Evolutionary conservation across 2,888 invertebrate species (phyloP).

Genomic region (Scaptomyza tumidula): DNA sequence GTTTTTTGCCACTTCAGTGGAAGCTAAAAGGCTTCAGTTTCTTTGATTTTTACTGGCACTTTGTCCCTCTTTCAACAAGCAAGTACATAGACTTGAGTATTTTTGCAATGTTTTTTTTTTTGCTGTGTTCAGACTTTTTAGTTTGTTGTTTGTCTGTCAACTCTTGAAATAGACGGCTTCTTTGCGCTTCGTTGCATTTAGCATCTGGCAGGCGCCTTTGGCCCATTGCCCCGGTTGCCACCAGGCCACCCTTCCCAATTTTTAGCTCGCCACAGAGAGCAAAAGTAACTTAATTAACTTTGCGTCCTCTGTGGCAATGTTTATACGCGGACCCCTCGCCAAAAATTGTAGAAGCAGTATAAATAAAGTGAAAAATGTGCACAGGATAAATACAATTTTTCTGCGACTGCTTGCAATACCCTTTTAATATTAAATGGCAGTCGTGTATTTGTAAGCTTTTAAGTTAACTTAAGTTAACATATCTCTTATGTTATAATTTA

Average conservation of each 20-base stretch:
- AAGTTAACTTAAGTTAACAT: not conserved
- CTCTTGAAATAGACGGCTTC: conserved; percentile 21
- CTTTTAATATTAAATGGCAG: not conserved
- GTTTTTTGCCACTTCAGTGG: conserved; percentile 30
- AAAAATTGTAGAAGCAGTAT: conserved; percentile 50
- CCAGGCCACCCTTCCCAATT: not conserved
- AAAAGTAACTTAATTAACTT: conserved; percentile 69
- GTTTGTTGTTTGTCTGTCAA: conserved; percentile 15
- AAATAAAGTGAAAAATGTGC: conserved; percentile 54
- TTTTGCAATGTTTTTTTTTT: conserved; percentile 24
- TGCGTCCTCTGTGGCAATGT: conserved; percentile 50
- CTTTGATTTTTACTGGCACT: conserved; percentile 22
- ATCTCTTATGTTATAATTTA: not conserved
- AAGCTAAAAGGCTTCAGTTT: conserved; percentile 15
- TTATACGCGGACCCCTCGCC: conserved; percentile 40
- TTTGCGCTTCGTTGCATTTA: conserved; percentile 40
- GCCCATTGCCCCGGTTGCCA: not conserved
- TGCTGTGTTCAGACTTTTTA: not conserved
- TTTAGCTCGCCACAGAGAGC: not conserved
- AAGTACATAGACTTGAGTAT: conserved; percentile 8
- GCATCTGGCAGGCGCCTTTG: conserved; percentile 38
- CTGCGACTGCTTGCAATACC: not conserved
- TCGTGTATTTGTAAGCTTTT: no score
- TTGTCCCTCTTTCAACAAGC: conserved; percentile 7
- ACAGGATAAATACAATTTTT: conserved; percentile 1